phyloP scores from a whole-genome alignment of 2,113 vertebrate species.

The Candoia aspera region DNA sequence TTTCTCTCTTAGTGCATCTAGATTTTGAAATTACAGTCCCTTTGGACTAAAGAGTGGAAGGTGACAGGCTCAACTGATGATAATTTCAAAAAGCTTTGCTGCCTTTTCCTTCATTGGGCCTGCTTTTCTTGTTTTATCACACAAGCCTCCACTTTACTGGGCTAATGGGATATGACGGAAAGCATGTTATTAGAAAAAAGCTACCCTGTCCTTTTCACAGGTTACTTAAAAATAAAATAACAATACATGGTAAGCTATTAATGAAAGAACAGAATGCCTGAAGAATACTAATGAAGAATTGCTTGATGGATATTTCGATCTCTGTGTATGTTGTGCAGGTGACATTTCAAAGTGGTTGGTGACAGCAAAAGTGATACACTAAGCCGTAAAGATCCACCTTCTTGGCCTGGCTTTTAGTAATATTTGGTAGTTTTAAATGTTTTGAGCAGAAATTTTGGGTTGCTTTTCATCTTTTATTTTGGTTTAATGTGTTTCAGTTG shows the following conservation, averaged over 20 bases:
- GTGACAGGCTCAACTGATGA: constrained; percentile 44
- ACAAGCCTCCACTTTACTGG: constrained; percentile 5
- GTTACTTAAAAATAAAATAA: neutral
- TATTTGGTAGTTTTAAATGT: no score
- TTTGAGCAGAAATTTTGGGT: no score
- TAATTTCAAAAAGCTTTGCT: constrained; percentile 5
- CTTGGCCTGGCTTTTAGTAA: no score
- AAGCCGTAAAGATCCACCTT: no score
- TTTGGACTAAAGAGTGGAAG: constrained; percentile 40
- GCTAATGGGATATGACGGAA: constrained; percentile 3
- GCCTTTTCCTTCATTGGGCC: constrained; percentile 38
- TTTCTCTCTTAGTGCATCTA: constrained; percentile 56
- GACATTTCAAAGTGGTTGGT: no score
- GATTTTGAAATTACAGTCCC: constrained; percentile 63
- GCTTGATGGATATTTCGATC: no score
- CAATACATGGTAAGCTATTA: neutral
- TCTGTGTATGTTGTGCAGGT: no score
- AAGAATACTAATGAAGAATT: no score
- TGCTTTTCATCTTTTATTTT: no score
- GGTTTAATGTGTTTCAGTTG: no score
- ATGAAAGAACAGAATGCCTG: neutral
- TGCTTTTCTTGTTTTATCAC: constrained; percentile 33
- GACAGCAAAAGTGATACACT: no score
- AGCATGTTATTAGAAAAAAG: neutral
- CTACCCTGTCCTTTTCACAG: neutral